Percentiles rank a stretch among this genome's conserved stretches.
phyloP scores from a whole-genome alignment of 2,113 vertebrate species.

The Stigmatopora nigra region DNA sequence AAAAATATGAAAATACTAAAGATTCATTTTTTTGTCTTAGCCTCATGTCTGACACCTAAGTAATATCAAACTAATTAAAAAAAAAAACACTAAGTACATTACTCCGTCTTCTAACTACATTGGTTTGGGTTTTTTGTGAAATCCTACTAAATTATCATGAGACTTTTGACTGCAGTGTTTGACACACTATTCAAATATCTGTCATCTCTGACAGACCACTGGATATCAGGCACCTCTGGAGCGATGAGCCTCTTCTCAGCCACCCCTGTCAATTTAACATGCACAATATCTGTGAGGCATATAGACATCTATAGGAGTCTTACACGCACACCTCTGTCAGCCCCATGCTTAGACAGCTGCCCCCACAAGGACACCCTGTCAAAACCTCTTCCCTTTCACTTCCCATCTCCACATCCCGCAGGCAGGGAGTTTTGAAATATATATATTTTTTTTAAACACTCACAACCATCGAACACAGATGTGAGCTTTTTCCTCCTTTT shows the following conservation, averaged over 20 bases:
- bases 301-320: conserved; percentile 55
- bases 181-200: conserved; percentile 58
- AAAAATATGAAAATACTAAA: too few species aligned
- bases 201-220: conserved; percentile 70
- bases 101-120: not conserved
- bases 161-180: conserved; percentile 1
- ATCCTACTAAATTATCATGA: not conserved
- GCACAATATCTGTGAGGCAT: conserved; percentile 38
- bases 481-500: conserved; percentile 47
- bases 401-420: conserved; percentile 57
- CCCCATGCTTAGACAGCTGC: conserved; percentile 58
- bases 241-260: conserved; percentile 56
- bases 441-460: conserved; percentile 33
- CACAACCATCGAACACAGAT: conserved; percentile 53
- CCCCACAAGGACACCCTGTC: conserved; percentile 70
- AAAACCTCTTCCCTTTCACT: conserved; percentile 72
- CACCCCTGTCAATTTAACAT: conserved; percentile 60
- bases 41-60: not conserved
- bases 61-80: not conserved
- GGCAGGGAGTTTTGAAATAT: conserved; percentile 57
- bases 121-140: not conserved
- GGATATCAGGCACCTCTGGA: conserved; percentile 63
- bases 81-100: not conserved
- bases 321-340: conserved; percentile 50
- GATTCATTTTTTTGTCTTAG: too few species aligned